A percentile compares a stretch with the other conserved stretches of the same genome.
Evolutionary conservation across 2,113 vertebrate genomes (phyloP).

Genomic region (Scatophagus argus): DNA sequence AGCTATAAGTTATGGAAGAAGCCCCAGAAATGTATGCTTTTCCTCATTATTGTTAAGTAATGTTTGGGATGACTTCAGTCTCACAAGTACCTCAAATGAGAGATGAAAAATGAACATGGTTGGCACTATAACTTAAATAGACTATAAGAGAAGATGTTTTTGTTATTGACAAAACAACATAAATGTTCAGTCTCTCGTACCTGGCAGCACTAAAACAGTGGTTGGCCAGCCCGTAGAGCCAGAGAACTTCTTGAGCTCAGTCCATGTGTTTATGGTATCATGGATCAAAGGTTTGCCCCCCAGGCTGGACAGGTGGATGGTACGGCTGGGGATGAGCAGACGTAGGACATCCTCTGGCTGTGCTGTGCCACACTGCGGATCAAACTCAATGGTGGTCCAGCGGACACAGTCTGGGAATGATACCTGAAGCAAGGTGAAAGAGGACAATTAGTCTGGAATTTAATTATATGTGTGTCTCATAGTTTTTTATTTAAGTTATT

Average conservation of each 20-base stretch:
- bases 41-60: too few relatives aligned
- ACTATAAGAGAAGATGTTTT: too few relatives aligned
- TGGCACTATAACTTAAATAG: too few relatives aligned
- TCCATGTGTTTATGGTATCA: constrained; percentile 97
- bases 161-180: not conserved
- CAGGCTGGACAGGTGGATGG: constrained; percentile 89
- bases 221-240: constrained; percentile 95
- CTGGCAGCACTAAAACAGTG: constrained; percentile 94
- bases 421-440: constrained; percentile 81
- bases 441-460: not conserved
- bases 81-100: too few relatives aligned
- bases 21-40: too few relatives aligned
- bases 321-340: constrained; percentile 93
- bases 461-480: not conserved
- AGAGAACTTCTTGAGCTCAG: constrained; percentile 97
- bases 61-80: too few relatives aligned
- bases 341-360: constrained; percentile 97
- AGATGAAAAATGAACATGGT: too few relatives aligned
- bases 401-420: constrained; percentile 98
- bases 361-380: constrained; percentile 95
- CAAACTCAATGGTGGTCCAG: constrained; percentile 98
- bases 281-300: constrained; percentile 91
- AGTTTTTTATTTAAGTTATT: not conserved
- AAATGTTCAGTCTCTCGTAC: constrained; percentile 72
- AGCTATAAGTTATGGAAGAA: too few relatives aligned